Percentiles rank a stretch among this genome's conserved stretches.
phyloP scores from a whole-genome alignment of 2,797 vertebrate species.

The Calcarius lapponicus region DNA sequence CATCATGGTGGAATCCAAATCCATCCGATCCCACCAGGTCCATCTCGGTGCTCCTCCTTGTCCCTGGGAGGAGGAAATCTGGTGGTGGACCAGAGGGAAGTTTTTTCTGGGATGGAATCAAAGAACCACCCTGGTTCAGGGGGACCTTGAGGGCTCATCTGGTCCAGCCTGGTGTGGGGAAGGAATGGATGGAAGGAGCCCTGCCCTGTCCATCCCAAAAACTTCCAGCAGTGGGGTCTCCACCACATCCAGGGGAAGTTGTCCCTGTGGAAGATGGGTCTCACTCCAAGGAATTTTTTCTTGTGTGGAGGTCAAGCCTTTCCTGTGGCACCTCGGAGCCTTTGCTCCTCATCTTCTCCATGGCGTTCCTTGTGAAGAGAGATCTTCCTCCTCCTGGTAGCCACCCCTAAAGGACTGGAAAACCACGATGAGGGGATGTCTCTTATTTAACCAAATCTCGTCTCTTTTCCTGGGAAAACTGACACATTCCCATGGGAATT shows the following conservation, averaged over 20 bases:
- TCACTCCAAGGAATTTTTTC: background rate
- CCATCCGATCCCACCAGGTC: background rate
- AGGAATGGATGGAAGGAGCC: background rate
- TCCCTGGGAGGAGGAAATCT: background rate
- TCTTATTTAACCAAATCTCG: rapidly evolving
- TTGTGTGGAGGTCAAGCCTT: background rate
- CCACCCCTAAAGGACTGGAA: background rate
- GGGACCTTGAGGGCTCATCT: background rate
- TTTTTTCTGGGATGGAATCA: background rate
- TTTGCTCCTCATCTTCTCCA: background rate
- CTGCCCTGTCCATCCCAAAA: rapidly evolving
- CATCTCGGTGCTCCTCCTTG: background rate
- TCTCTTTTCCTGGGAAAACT: background rate
- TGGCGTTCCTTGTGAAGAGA: background rate
- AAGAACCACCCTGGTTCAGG: background rate
- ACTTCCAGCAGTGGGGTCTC: background rate
- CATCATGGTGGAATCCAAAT: background rate
- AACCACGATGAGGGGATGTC: background rate
- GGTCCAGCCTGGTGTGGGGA: rapidly evolving
- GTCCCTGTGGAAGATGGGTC: background rate
- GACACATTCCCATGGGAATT: background rate
- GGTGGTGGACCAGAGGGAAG: background rate
- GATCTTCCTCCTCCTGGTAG: background rate
- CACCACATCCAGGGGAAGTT: background rate
- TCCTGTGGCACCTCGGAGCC: background rate